Base-by-base conservation (phyloP, 1,140 invertebrate species). In the Calosoma granatense region DNA sequence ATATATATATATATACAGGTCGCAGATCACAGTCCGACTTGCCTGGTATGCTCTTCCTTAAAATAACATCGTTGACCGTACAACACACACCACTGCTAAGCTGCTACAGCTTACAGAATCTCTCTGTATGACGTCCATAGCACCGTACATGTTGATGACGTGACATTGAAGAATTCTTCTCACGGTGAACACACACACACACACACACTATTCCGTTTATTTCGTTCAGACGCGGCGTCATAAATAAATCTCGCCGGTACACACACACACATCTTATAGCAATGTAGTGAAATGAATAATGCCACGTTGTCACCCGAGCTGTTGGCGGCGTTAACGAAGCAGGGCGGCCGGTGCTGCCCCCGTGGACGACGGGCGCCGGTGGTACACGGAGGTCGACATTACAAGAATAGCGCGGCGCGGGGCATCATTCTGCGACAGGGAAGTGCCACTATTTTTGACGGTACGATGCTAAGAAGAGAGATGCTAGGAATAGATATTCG, bases 391-490 rank as follows among this genome's bases (percentile, higher is more conserved):
- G 56, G 51, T 23, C 74, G 72, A 71, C 67, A 71, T 68, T 56
- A 72, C 73, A 67, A 70, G 72, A 76, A 76, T 76, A 74, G 72
- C 74, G 75, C 74, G 74, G 64, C 70, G 70, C 64, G 64, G 69
- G 65, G 69, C 69, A 55, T 72, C 69, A 67, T 66, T 67, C 61
- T 64, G 66, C 70, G 68, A 71, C 65, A 71, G 70, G 69, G 62
- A 72, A 72, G 68, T 71, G 70, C 67, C 72, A 74, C 72, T 76
- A 76, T 75, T 75, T 75, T 70, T 75, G 74, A 75, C 69, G 72
- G 51, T 39, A 47, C 54, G 26, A 58, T 56, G 53, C 17, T 47
- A 57, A n/a, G n/a, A n/a, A 54, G 41, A 47, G 41, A 47, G 54
- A 41, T 26, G 53, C 52, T 22, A 53, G 20, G 51, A 19, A 56